Evolutionary conservation across 2,888 invertebrate genomes (phyloP).

Genomic region (Megaustenia siamemsis): DNA sequence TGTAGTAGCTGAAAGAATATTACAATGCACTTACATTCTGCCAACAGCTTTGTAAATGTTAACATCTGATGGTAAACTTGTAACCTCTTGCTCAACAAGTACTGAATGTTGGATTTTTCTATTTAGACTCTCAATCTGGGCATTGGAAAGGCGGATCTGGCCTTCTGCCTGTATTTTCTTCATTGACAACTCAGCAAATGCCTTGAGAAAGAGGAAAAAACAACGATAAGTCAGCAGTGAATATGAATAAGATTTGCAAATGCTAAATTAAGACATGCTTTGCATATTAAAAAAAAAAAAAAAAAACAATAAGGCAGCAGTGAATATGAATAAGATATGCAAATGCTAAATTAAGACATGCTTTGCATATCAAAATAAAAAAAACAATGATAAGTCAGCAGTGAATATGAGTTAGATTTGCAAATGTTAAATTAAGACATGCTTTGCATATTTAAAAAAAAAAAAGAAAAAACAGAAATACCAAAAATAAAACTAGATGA

Average conservation of each 20-base stretch:
- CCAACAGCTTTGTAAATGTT: conserved; percentile 90
- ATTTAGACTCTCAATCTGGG: conserved; percentile 87
- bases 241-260: not conserved
- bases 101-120: conserved; percentile 86
- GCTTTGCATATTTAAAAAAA: no score
- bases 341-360: no score
- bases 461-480: no score
- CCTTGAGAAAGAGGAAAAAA: conserved; percentile 81
- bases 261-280: no score
- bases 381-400: not conserved
- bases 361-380: no score
- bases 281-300: no score
- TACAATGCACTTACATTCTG: conserved; percentile 83
- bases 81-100: conserved; percentile 85
- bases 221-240: not conserved
- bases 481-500: no score
- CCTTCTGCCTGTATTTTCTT: conserved; percentile 90
- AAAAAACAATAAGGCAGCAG: no score
- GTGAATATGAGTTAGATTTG: not conserved
- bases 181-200: conserved; percentile 89
- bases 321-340: not conserved
- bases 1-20: no score
- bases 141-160: conserved; percentile 88
- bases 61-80: conserved; percentile 84
- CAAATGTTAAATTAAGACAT: no score